Evolutionary conservation across 2,797 vertebrate genomes (phyloP), one percentile per base, ranked within the genome.

Genomic region (Okamejei kenojei): DNA sequence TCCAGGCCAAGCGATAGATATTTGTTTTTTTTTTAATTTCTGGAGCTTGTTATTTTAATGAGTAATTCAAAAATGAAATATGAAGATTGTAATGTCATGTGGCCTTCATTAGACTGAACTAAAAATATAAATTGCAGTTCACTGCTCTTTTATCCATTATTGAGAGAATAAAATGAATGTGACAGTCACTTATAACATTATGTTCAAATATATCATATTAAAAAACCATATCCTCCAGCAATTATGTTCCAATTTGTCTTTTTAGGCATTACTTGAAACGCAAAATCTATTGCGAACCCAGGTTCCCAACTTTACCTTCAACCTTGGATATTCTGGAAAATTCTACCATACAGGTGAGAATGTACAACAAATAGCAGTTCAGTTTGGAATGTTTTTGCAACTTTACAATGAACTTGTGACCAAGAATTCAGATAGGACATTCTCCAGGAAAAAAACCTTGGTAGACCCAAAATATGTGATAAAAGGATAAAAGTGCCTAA

Each of bases 291-390:
- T 99, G 95, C 97, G 98, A 94, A 97, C 97, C 96, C 98, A 98
- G 95, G 98, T 99, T 96, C 98, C 98, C 95, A 99, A 99, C 97
- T 99, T 99, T 95, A 99, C 99, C 96, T 99, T 99, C 97, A 99
- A 99, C 97, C 97, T 99, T 95, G 99, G 99, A 96, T 99, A 98
- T 97, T 99, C 99, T 95, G 99, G 99, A 95, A 99, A 99, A 96
- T 99, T 99, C 96, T 99, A 99, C 96, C 98, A 99, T 94, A 99
- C 99, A 97, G 99, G 99, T 99, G 96, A 96, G 97, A 96, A 94
- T 93, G 94, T 86, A 74, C 9, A 76, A 0, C 21, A 76, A 73
- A 45, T 7, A 74, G 23, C 88, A 90, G 19, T 11, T 38, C 65
- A 1, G 29, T 26, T 91, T 8, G 26, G 21, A 74, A 23, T 74